A percentile compares a stretch with the other conserved stretches of the same genome.
Evolutionary conservation across 2,888 invertebrate genomes (phyloP).

Genomic region (Hydraecia micacea): DNA sequence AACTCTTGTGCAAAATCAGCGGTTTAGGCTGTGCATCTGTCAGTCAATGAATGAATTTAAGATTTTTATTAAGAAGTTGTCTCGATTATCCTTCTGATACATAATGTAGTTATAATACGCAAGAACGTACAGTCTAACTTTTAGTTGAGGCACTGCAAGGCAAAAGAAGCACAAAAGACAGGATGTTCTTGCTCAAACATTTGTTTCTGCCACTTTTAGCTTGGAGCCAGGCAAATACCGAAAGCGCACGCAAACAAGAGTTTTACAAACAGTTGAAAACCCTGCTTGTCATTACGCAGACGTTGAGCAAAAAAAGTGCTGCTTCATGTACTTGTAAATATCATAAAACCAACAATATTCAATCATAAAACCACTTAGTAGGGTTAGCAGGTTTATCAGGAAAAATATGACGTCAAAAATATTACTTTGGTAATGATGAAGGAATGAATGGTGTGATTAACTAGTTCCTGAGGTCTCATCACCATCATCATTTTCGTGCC

Average conservation of each 20-base stretch:
- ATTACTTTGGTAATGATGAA: neutral
- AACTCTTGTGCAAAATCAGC: neutral
- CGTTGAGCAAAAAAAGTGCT: neutral
- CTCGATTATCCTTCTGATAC: neutral
- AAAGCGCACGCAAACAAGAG: conserved; percentile 45
- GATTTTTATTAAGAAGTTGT: neutral
- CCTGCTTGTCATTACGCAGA: conserved; percentile 2
- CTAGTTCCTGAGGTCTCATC: neutral
- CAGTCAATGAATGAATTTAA: neutral
- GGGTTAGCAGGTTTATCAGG: no score
- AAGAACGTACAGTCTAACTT: neutral
- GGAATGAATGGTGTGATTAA: neutral
- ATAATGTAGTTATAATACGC: neutral
- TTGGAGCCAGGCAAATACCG: conserved; percentile 40
- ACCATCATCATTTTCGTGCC: neutral
- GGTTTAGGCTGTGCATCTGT: neutral
- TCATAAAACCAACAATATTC: neutral
- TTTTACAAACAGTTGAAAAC: conserved; percentile 42
- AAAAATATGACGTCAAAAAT: neutral
- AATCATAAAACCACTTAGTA: neutral
- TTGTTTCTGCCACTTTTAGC: conserved; percentile 49
- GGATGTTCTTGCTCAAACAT: conserved; percentile 46
- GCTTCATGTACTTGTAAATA: conserved; percentile 1
- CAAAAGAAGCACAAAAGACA: conserved; percentile 16
- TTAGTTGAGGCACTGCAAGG: conserved; percentile 9